Evolutionary conservation across 1,140 invertebrate genomes (phyloP).

Genomic region (Hycleus cichorii): DNA sequence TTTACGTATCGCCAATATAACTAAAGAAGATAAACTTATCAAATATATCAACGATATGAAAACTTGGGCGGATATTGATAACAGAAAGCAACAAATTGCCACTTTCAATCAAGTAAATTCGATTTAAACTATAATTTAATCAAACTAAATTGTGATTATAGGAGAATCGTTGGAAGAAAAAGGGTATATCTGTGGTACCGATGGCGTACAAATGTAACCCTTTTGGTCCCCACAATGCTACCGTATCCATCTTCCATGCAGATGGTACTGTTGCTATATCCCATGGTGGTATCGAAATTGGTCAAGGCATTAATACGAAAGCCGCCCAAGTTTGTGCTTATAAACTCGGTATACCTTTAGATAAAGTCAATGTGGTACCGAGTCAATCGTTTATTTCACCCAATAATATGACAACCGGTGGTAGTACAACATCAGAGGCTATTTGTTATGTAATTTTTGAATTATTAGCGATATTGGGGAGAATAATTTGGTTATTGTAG

Average conservation of each 20-base stretch:
- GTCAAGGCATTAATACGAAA: constrained; percentile 72
- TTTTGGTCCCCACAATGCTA: constrained; percentile 51
- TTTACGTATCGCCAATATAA: constrained; percentile 57
- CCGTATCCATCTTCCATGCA: constrained; percentile 63
- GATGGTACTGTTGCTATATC: constrained; percentile 71
- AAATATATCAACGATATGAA: constrained; percentile 53
- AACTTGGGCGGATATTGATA: constrained; percentile 52
- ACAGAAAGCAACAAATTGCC: constrained; percentile 47
- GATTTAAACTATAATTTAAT: background rate
- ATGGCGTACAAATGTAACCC: constrained; percentile 58
- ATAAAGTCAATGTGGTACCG: constrained; percentile 61
- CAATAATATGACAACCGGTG: constrained; percentile 57
- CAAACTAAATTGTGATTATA: constrained; percentile 5
- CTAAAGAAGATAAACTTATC: constrained; percentile 17
- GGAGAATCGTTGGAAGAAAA: constrained; percentile 70
- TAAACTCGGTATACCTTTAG: constrained; percentile 59
- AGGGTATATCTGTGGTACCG: constrained; percentile 57
- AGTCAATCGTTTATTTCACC: constrained; percentile 54
- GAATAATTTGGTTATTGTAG: constrained; percentile 34
- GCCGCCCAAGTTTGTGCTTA: constrained; percentile 67
- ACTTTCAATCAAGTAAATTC: constrained; percentile 50
- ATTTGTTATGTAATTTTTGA: constrained; percentile 45
- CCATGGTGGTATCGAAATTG: constrained; percentile 78
- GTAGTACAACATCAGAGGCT: constrained; percentile 54
- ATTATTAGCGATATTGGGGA: too few species aligned